A percentile compares a stretch with the other conserved stretches of the same genome.
These are phyloP conservation scores for Cololabis saira DNA, from an alignment of 2,113 vertebrate genomes.

Conservation along the genomic window DNA sequence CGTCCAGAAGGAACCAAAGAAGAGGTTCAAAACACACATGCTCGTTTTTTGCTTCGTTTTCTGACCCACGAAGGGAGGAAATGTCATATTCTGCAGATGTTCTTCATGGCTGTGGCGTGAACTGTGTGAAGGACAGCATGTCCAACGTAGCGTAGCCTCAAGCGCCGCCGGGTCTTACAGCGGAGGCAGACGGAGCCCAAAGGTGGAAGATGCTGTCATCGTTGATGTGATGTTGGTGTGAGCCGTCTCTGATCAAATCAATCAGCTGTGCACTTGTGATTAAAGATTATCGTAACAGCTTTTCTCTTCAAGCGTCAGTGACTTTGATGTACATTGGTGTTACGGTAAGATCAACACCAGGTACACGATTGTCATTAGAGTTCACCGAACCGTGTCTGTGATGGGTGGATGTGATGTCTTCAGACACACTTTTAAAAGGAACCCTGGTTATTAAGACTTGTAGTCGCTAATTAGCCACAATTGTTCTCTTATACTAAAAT, in stretches of 20 bases:
- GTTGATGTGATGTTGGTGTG: slow-evolving; percentile 35
- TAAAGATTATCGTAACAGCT: slow-evolving; percentile 41
- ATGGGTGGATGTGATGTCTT: too few species aligned
- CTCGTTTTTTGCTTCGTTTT: slow-evolving; percentile 9
- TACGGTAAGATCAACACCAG: too few species aligned
- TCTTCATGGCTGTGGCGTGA: slow-evolving; percentile 22
- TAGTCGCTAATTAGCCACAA: too few species aligned
- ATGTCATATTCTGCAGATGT: slow-evolving; percentile 14
- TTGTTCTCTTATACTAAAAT: too few species aligned
- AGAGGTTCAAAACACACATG: slow-evolving; percentile 2
- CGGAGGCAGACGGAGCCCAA: slow-evolving; percentile 35
- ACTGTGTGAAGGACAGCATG: slow-evolving; percentile 49
- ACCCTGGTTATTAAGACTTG: too few species aligned
- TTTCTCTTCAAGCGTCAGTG: background rate
- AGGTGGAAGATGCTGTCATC: slow-evolving; percentile 35
- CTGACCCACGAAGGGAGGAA: slow-evolving; percentile 3
- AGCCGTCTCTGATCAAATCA: slow-evolving; percentile 41
- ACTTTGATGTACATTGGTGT: background rate
- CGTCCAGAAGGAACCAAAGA: slow-evolving; percentile 14
- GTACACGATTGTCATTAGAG: too few species aligned
- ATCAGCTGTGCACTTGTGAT: slow-evolving; percentile 64
- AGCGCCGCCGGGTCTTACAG: slow-evolving; percentile 40
- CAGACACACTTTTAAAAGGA: too few species aligned
- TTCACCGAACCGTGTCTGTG: too few species aligned
- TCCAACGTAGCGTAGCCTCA: slow-evolving; percentile 45